phyloP scores from a whole-genome alignment of 2,888 invertebrate genomes.

The Calephelis perditalis region DNA sequence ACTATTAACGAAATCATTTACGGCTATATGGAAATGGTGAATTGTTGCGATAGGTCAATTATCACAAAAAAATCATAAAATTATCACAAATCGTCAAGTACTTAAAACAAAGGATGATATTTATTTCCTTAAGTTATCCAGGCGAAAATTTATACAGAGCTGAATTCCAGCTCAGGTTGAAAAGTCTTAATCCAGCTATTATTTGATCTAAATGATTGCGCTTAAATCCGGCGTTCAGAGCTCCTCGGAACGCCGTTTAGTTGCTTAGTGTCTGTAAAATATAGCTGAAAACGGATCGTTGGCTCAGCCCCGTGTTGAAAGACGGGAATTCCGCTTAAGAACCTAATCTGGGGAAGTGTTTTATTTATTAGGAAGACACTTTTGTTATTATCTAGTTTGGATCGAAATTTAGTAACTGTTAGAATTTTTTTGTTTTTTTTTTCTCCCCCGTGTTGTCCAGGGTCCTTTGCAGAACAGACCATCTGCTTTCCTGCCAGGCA shows the following conservation, averaged over 20 bases:
- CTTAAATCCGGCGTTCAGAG: constrained; percentile 31
- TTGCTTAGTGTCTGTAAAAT: constrained; percentile 39
- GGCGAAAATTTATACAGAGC: too few species aligned
- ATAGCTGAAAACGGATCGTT: constrained; percentile 31
- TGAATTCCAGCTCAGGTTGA: background rate
- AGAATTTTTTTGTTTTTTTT: background rate
- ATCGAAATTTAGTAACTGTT: background rate
- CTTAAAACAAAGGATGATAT: too few species aligned
- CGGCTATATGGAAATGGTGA: too few species aligned
- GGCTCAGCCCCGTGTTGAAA: constrained; percentile 4
- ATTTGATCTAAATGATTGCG: constrained; percentile 47
- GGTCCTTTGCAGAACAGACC: too few species aligned
- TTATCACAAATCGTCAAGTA: too few species aligned
- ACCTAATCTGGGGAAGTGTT: constrained; percentile 5
- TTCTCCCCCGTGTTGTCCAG: too few species aligned
- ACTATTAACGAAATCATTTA: too few species aligned
- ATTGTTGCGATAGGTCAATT: too few species aligned
- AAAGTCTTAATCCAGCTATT: constrained; percentile 42
- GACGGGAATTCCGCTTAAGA: constrained; percentile 7
- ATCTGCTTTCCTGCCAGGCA: too few species aligned
- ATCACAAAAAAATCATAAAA: too few species aligned
- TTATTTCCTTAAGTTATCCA: too few species aligned
- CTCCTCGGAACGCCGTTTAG: constrained; percentile 33
- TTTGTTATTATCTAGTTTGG: constrained; percentile 10
- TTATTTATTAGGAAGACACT: constrained; percentile 4